Percentiles rank a stretch among this genome's conserved stretches.
Conservation (phyloP, 2,888 invertebrate species). For the Polyploca ridens region DNA sequence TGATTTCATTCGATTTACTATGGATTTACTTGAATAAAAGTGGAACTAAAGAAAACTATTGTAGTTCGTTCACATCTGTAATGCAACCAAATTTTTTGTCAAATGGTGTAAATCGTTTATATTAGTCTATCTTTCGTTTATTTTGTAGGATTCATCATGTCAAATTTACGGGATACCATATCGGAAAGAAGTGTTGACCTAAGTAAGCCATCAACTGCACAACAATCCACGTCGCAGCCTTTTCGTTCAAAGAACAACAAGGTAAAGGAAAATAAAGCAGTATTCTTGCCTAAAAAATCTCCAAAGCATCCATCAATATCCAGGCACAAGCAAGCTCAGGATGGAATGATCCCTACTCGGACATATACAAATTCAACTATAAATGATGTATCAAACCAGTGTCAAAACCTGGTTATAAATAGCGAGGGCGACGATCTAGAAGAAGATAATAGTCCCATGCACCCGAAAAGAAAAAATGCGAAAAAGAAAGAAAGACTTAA, state of each 20-base stretch:
- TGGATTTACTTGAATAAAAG: too few species aligned
- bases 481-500: constrained; percentile 62
- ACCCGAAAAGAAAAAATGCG: constrained; percentile 59
- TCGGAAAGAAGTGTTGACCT: constrained; percentile 46
- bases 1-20: too few species aligned
- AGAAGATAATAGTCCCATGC: constrained; percentile 31
- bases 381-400: constrained; percentile 39
- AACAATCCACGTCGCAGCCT: constrained; percentile 50
- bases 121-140: neutral
- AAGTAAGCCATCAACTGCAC: constrained; percentile 48
- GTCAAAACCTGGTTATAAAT: constrained; percentile 45
- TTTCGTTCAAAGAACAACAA: constrained; percentile 48
- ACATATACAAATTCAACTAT: constrained; percentile 32
- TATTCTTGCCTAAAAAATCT: constrained; percentile 29
- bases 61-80: neutral
- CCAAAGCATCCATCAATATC: constrained; percentile 28
- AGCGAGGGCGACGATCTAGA: constrained; percentile 38
- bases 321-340: constrained; percentile 27
- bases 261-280: constrained; percentile 39
- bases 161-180: constrained; percentile 47
- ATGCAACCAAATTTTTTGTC: neutral
- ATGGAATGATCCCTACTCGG: constrained; percentile 22
- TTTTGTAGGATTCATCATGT: constrained; percentile 39
- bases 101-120: neutral
- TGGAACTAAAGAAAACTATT: too few species aligned